phyloP scores from a whole-genome alignment of 2,113 vertebrate genomes.

The Python bivittatus region DNA sequence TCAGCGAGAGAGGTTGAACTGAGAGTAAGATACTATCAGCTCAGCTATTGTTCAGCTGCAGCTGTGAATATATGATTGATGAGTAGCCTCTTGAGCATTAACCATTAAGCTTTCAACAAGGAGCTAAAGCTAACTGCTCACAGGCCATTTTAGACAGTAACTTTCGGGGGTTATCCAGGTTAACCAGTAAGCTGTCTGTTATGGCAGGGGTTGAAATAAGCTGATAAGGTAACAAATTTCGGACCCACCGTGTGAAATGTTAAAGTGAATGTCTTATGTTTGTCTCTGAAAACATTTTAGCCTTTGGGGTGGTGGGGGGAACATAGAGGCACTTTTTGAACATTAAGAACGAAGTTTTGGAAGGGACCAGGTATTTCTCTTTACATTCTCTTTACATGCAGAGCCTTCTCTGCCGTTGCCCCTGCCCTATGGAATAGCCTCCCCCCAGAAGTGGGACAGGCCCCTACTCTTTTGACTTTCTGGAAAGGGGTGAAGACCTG shows the following conservation, averaged over 20 bases:
- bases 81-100: conserved; percentile 6
- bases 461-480: no score
- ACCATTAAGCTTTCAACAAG: background rate
- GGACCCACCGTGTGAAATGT: background rate
- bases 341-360: background rate
- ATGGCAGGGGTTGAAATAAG: background rate
- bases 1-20: background rate
- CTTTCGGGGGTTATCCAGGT: background rate
- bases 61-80: background rate
- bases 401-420: background rate
- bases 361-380: background rate
- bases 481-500: no score
- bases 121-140: background rate
- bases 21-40: background rate
- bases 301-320: background rate
- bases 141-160: background rate
- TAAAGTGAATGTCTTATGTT: background rate
- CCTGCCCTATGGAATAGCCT: no score
- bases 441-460: no score
- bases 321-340: background rate
- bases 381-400: background rate
- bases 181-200: background rate
- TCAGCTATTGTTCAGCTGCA: background rate
- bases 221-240: background rate
- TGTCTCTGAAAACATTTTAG: background rate